Evolutionary conservation across 2,113 vertebrate species (phyloP).

Genomic region (Brachyistius frenatus): DNA sequence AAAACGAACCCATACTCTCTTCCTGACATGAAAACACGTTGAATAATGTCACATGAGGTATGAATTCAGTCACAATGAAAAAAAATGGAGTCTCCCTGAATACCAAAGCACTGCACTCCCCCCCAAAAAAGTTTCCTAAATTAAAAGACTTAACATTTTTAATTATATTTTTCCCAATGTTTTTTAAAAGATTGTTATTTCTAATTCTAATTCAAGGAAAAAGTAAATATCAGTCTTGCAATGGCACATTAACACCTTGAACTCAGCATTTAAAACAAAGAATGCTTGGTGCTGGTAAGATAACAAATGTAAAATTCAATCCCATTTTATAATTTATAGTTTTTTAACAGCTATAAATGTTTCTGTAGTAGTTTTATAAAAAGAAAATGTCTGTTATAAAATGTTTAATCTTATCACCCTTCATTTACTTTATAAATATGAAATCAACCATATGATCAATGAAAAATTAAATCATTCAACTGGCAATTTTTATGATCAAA

Average conservation of each 20-base stretch:
- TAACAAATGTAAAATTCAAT: not conserved
- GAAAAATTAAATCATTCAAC: slow-evolving; percentile 21
- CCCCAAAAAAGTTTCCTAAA: not conserved
- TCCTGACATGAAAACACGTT: not conserved
- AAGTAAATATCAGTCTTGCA: not conserved
- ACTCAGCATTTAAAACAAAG: slow-evolving; percentile 8
- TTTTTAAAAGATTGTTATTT: not conserved
- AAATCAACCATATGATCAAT: slow-evolving; percentile 20
- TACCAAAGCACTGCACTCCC: not conserved
- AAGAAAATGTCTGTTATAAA: not conserved
- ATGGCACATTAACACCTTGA: not conserved
- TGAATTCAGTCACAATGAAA: not conserved
- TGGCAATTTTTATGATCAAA: slow-evolving; percentile 53
- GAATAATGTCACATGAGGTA: not conserved
- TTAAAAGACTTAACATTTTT: not conserved
- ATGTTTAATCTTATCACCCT: slow-evolving; percentile 9
- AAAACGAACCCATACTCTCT: not conserved
- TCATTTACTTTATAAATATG: slow-evolving; percentile 5
- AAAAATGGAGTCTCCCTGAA: not conserved
- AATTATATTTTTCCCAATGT: not conserved
- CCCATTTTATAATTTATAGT: not conserved
- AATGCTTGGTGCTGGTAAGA: not conserved
- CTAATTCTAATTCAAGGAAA: not conserved
- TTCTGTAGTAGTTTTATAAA: not conserved
- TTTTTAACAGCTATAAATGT: not conserved